Conservation (phyloP, 2,888 invertebrate species). For the Uloborus plumipes region DNA sequence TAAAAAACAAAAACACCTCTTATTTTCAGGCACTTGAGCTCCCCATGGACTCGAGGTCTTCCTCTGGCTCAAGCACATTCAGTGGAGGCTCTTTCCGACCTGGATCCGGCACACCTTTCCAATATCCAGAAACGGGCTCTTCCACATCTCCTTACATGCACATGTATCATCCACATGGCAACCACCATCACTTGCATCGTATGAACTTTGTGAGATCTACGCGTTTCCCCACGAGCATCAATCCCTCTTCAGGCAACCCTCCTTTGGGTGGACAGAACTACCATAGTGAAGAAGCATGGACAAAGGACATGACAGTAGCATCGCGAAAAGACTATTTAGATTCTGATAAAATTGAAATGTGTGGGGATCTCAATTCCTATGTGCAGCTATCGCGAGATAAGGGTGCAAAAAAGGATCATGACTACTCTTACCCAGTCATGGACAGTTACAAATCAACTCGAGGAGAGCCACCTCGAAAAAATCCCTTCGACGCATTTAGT, state of each 20-base stretch:
- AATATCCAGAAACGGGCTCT: constrained; percentile 32
- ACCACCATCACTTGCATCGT: constrained; percentile 73
- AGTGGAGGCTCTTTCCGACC: constrained; percentile 56
- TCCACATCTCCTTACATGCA: constrained; percentile 59
- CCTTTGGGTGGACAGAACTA: constrained; percentile 35
- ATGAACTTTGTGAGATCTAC: constrained; percentile 76
- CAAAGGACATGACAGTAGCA: constrained; percentile 65
- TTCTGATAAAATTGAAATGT: constrained; percentile 66
- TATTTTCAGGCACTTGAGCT: constrained; percentile 82
- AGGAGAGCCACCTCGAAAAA: constrained; percentile 37
- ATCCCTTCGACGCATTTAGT: constrained; percentile 41
- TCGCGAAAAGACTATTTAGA: constrained; percentile 52
- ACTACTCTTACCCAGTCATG: constrained; percentile 88
- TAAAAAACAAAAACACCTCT: not conserved
- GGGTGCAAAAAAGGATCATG: constrained; percentile 79
- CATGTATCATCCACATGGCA: constrained; percentile 68
- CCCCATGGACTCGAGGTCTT: constrained; percentile 83
- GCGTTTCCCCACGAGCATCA: constrained; percentile 39
- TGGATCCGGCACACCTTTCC: constrained; percentile 17
- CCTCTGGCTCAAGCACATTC: constrained; percentile 76
- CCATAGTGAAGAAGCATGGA: constrained; percentile 69
- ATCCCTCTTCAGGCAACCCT: constrained; percentile 41
- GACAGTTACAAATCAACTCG: constrained; percentile 68
- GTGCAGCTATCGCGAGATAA: constrained; percentile 78
- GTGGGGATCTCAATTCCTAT: constrained; percentile 78